Percentiles rank a stretch among this genome's conserved stretches.
Conservation (phyloP, 2,113 vertebrate genomes). For the Clarias gariepinus region DNA sequence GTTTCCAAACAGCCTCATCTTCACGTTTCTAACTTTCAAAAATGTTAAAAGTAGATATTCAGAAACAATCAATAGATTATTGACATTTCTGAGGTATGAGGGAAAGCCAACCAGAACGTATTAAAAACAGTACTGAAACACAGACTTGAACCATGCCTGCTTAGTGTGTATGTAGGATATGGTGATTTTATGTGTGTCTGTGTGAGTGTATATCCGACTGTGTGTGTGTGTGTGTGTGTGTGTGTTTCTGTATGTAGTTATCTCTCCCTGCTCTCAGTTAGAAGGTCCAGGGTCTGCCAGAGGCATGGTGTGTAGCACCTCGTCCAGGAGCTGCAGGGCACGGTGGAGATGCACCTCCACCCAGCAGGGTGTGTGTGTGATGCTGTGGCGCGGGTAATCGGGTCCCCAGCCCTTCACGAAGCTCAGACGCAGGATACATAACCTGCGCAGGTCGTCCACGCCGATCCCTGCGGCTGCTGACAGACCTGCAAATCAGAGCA, state of each 20-base stretch:
- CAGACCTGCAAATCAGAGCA: constrained; percentile 62
- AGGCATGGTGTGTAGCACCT: constrained; percentile 80
- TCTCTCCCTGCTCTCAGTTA: constrained; percentile 59
- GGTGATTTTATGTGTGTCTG: constrained; percentile 5
- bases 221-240: constrained; percentile 28
- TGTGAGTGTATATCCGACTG: constrained; percentile 23
- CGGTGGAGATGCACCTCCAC: constrained; percentile 79
- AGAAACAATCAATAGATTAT: background rate
- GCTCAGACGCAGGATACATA: constrained; percentile 77
- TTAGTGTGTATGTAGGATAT: constrained; percentile 18
- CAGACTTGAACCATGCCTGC: constrained; percentile 7
- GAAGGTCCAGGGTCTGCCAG: constrained; percentile 70
- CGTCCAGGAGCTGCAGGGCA: constrained; percentile 76
- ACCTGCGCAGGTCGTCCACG: constrained; percentile 72
- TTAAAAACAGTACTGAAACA: constrained; percentile 3
- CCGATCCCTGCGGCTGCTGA: constrained; percentile 76
- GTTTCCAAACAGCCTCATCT: background rate
- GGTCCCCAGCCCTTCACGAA: constrained; percentile 82
- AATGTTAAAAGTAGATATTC: constrained; percentile 1
- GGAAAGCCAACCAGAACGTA: background rate
- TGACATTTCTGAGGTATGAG: background rate
- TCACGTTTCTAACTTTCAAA: background rate
- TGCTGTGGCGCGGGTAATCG: constrained; percentile 76
- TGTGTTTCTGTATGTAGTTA: constrained; percentile 34
- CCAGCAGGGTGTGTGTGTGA: constrained; percentile 81